Evolutionary conservation across 1,140 invertebrate genomes (phyloP).

Genomic region (Periplaneta americana): DNA sequence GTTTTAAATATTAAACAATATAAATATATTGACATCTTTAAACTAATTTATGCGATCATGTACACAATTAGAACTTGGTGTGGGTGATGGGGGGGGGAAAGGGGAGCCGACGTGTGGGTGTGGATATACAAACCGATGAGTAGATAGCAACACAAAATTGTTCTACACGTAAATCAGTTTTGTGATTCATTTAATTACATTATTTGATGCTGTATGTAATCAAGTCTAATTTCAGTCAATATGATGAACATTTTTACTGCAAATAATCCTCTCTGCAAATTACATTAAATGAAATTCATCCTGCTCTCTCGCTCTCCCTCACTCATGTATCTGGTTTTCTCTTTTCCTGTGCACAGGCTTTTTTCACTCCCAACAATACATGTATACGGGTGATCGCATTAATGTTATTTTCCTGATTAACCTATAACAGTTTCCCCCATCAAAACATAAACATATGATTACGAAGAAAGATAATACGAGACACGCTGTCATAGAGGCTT

Average conservation of each 20-base stretch:
- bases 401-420: background rate
- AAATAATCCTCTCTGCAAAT: background rate
- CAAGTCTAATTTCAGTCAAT: background rate
- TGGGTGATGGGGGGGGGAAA: too few relatives aligned
- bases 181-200: background rate
- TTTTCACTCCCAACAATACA: background rate
- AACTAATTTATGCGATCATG: background rate
- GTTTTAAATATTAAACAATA: too few relatives aligned
- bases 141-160: background rate
- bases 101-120: background rate
- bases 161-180: background rate
- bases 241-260: background rate
- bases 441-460: too few relatives aligned
- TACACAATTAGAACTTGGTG: too few relatives aligned
- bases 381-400: background rate
- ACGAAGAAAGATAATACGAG: too few relatives aligned
- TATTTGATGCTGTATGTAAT: background rate
- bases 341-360: background rate
- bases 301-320: too few relatives aligned
- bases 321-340: background rate
- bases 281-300: background rate
- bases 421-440: too few relatives aligned
- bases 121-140: background rate
- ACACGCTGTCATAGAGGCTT: too few relatives aligned
- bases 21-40: background rate